Evolutionary conservation across 2,113 vertebrate genomes (phyloP), one percentile per base, ranked within the genome.

Genomic region (Antechinus stuartii): DNA sequence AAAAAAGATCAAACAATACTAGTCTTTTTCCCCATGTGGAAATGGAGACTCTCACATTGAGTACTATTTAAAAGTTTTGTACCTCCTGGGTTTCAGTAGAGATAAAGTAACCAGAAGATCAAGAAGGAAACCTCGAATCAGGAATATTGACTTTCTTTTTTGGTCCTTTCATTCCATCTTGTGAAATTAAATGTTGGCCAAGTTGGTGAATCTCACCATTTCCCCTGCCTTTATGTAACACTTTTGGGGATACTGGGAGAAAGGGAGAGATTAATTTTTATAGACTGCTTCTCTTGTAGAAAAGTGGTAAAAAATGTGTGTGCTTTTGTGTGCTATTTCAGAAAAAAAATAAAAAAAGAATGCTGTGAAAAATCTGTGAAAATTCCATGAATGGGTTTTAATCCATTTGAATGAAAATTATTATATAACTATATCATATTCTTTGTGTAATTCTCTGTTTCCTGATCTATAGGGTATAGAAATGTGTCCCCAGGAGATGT

Each of bases 1-100:
- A 95, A 94, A 96, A 92, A 92, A 92, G 53, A 91, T 90, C 92
- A 94, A 93, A 94, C 27, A 92, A 76, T 53, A 57, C 30, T 91
- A 54, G 54, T 61, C 53, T 57, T 94, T n/a, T n/a, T n/a, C 12
- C 35, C 2, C 54, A 92, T 95, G 91, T 95, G 46, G 54, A 96
- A 96, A 92, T 90, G 53, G 90, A 26, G 90, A n/a, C 42, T 27
- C 16, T 89, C 49, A 91, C 30, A 61, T 56, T 90, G 91, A 95
- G 91, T 84, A 91, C 68, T 23, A 54, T 92, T 8, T n/a, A n/a
- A 27, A 57, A 54, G 76, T 91, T 84, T 92, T 55, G 93, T 92
- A 57, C 89, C 90, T 94, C 49, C 30, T 93, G 47, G 52, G 4
- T 94, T 97, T 96, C 50, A 57, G 16, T 30, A 76, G 52, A 89